Conservation (phyloP, 2,888 invertebrate genomes). For the Merodon equestris region DNA sequence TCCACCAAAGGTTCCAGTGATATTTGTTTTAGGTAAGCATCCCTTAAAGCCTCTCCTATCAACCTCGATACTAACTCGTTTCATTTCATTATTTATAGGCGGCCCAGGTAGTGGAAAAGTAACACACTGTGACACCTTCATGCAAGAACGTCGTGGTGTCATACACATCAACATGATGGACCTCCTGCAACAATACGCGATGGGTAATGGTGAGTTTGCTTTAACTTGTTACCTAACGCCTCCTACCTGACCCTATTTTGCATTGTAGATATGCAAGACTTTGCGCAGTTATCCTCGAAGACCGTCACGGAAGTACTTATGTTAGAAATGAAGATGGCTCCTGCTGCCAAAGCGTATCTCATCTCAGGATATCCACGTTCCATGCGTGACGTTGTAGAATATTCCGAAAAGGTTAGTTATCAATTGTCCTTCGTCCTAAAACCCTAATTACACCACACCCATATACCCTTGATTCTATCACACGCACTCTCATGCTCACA, state of each 20-base stretch:
- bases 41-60: not conserved
- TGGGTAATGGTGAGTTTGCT: conserved; percentile 87
- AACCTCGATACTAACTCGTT: not conserved
- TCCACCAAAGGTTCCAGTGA: conserved; percentile 91
- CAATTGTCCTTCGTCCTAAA: not conserved
- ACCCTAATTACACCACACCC: conserved; percentile 18
- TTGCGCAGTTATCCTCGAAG: conserved; percentile 90
- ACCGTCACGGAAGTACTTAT: conserved; percentile 93
- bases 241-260: not conserved
- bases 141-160: conserved; percentile 91
- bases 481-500: too few species aligned
- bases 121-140: conserved; percentile 95
- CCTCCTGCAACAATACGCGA: conserved; percentile 91
- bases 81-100: conserved; percentile 80
- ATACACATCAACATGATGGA: conserved; percentile 96
- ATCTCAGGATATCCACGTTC: conserved; percentile 94
- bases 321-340: conserved; percentile 96
- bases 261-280: conserved; percentile 90
- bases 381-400: conserved; percentile 94
- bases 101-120: conserved; percentile 99
- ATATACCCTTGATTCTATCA: conserved; percentile 9
- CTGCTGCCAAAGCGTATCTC: conserved; percentile 91
- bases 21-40: conserved; percentile 88
- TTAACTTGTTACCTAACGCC: not conserved
- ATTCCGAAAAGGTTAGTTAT: conserved; percentile 89